These are phyloP conservation scores for Lota lota DNA, from an alignment of 2,113 vertebrate species.

Conservation along the genomic window DNA sequence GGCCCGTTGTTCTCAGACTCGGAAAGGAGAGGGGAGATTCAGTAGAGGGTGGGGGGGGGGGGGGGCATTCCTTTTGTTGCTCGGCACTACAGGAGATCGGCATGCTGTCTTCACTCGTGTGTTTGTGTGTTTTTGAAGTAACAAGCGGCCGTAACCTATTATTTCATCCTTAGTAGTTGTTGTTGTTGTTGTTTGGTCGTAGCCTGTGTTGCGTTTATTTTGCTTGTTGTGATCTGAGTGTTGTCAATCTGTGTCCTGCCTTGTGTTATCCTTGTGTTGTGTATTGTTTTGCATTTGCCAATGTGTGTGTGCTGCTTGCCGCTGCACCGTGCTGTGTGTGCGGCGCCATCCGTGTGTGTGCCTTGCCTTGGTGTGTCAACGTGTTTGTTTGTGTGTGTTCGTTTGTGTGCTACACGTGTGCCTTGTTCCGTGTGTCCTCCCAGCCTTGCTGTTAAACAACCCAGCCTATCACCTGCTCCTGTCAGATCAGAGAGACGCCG, in stretches of 20 bases:
- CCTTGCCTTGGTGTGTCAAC: slow-evolving; percentile 25
- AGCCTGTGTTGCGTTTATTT: slow-evolving; percentile 48
- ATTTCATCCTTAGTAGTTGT: slow-evolving; percentile 36
- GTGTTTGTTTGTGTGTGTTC: slow-evolving; percentile 33
- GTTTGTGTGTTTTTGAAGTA: slow-evolving; percentile 43
- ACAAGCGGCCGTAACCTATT: slow-evolving; percentile 48
- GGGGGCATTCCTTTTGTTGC: slow-evolving; percentile 42
- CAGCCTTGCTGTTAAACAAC: slow-evolving; percentile 92
- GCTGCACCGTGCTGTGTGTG: not conserved
- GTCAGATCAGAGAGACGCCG: slow-evolving; percentile 82
- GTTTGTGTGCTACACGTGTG: slow-evolving; percentile 16
- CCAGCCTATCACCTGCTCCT: slow-evolving; percentile 90
- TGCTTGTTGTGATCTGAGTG: slow-evolving; percentile 35
- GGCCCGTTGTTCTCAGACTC: slow-evolving; percentile 56
- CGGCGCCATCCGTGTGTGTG: not conserved
- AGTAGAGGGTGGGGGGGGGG: slow-evolving; percentile 11
- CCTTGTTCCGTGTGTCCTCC: slow-evolving; percentile 47
- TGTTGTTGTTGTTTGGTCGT: slow-evolving; percentile 27
- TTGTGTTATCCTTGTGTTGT: slow-evolving; percentile 26
- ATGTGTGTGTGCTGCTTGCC: not conserved
- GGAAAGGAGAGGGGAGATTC: slow-evolving; percentile 7
- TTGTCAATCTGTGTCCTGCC: slow-evolving; percentile 14
- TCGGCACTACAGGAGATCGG: slow-evolving; percentile 45
- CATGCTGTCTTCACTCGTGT: slow-evolving; percentile 44
- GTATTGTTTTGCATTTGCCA: not conserved